Base-by-base conservation (phyloP, 2,888 invertebrate genomes). In the Julus scandinavius region DNA sequence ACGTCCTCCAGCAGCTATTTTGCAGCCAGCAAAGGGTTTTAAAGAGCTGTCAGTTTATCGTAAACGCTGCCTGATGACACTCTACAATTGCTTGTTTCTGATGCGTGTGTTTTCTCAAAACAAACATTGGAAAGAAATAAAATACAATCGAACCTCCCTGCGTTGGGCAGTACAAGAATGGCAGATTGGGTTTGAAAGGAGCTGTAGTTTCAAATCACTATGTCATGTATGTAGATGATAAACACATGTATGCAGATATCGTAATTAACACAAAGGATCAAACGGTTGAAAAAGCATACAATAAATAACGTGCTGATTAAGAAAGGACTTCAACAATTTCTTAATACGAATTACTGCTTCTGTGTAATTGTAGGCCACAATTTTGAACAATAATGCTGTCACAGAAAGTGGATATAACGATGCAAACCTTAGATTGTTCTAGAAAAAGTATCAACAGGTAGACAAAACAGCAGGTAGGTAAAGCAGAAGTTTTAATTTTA, bases 41-140 rank as follows among this genome's bases (percentile, higher is more conserved):
- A 63, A n/a, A 72, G 72, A 2, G 72, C 29, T 72, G 72, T 72
- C 72, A 72, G 72, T 20, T 72, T 72, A 72, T 72, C 72, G 72
- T 72, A 72, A 72, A 72, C 29, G 72, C 20, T n/a, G 72, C 29
- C 72, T 72, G 72, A 72, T 72, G 72, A 72, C 29, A 29, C 29
- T 72, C 29, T 54, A 6, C 72, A 72, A 72, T 72, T 72, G 72
- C 72, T 29, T 29, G 72, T 72, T 29, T 72, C 72, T 29, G 72
- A 29, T 72, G 72, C 72, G 72, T 72, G 72, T 72, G 72, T 72
- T 72, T 72, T 72, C 72, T 72, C 72, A 72, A 72, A 72, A 29
- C 72, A 72, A 29, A n/a, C 72, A 72, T 29, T 29, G 72, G 29
- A 72, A 29, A 11, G 29, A 72, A 72, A 72, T 72, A 20, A 72